A percentile compares a stretch with the other conserved stretches of the same genome.
Conservation (phyloP, 2,797 vertebrate genomes). For the Microctenopoma stevenorrisi region DNA sequence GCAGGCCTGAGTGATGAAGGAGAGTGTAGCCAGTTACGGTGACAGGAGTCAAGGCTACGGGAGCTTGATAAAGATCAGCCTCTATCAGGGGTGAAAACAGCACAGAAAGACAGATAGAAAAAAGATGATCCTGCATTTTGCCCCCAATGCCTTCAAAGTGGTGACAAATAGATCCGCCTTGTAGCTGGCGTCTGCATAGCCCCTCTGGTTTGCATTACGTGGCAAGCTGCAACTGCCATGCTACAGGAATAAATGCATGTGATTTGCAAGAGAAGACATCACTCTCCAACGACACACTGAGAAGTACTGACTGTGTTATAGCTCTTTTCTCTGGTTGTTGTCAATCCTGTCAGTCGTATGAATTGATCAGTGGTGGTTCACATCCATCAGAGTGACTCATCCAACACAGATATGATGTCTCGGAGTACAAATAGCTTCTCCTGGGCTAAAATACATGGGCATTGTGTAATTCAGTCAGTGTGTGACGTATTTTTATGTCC, state of each 20-base stretch:
- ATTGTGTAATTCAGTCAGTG: constrained; percentile 33
- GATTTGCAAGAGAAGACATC: constrained; percentile 54
- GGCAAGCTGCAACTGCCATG: constrained; percentile 37
- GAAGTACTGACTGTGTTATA: constrained; percentile 62
- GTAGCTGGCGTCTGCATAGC: constrained; percentile 47
- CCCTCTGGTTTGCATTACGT: constrained; percentile 70
- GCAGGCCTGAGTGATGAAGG: constrained; percentile 75
- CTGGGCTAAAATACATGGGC: constrained; percentile 28
- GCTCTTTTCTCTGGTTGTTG: constrained; percentile 66
- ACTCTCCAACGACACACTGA: constrained; percentile 45
- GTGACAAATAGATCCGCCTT: constrained; percentile 72
- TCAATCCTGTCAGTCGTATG: constrained; percentile 59
- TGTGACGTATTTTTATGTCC: constrained; percentile 21
- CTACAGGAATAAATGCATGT: constrained; percentile 67
- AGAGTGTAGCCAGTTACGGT: constrained; percentile 64
- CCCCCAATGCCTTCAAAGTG: constrained; percentile 60
- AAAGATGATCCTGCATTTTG: constrained; percentile 78
- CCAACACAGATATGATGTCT: constrained; percentile 49
- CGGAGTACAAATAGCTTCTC: constrained; percentile 51
- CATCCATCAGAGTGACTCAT: constrained; percentile 68
- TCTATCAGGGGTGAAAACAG: constrained; percentile 71
- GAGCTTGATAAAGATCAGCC: constrained; percentile 78
- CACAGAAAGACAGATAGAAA: constrained; percentile 63
- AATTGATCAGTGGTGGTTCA: constrained; percentile 65
- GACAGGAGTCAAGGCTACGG: constrained; percentile 81